Conservation (phyloP, 2,797 vertebrate species). For the Diglossa cyanea region DNA sequence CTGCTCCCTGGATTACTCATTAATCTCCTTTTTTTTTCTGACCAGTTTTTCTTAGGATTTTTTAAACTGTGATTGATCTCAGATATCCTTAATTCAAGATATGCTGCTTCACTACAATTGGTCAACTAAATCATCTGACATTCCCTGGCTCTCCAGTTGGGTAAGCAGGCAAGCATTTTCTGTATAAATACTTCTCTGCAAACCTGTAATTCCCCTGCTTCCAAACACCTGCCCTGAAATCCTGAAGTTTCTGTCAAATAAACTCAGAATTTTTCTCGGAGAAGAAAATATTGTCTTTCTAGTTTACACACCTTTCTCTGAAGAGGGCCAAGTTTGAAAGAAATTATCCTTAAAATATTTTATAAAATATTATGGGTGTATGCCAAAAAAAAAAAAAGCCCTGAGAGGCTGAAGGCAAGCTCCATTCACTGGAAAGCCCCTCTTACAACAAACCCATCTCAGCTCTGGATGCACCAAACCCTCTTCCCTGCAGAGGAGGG, state of each 20-base stretch:
- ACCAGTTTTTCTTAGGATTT: background rate
- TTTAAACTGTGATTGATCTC: background rate
- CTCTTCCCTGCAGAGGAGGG: accelerated
- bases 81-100: background rate
- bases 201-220: background rate
- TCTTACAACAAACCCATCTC: background rate
- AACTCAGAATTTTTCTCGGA: background rate
- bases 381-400: background rate
- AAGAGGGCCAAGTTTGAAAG: background rate
- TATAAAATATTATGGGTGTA: background rate
- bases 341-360: background rate
- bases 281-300: background rate
- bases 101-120: background rate
- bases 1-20: background rate
- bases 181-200: background rate
- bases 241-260: background rate
- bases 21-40: background rate
- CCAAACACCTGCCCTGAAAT: background rate
- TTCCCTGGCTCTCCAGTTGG: background rate
- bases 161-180: background rate
- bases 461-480: background rate
- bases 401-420: background rate
- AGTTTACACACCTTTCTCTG: background rate
- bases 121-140: background rate
- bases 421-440: background rate